Evolutionary conservation across 2,888 invertebrate species (phyloP).

Genomic region (Leptodirus hochenwartii): DNA sequence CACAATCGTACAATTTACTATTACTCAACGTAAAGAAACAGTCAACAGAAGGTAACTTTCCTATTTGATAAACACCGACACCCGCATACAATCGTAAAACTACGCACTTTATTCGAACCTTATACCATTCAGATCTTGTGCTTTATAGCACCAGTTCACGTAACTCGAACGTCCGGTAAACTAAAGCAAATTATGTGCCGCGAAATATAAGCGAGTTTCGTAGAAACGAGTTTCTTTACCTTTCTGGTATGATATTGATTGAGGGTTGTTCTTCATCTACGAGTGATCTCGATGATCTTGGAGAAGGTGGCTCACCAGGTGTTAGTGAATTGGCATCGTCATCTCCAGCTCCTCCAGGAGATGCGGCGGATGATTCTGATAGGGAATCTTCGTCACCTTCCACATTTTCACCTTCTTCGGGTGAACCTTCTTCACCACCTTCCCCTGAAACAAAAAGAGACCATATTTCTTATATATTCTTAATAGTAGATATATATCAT

Average conservation of each 20-base stretch:
- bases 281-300: conserved; percentile 22
- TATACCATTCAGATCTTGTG: too few relatives aligned
- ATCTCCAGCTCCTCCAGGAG: conserved; percentile 24
- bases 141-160: too few relatives aligned
- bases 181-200: conserved; percentile 3
- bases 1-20: too few relatives aligned
- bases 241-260: conserved; percentile 17
- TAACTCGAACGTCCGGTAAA: too few relatives aligned
- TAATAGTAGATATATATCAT: too few relatives aligned
- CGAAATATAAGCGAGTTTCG: conserved; percentile 7
- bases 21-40: too few relatives aligned
- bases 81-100: too few relatives aligned
- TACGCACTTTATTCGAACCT: too few relatives aligned
- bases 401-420: conserved; percentile 27
- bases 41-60: too few relatives aligned
- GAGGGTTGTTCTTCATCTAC: conserved; percentile 20
- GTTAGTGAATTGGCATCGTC: conserved; percentile 24
- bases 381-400: conserved; percentile 29
- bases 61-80: too few relatives aligned
- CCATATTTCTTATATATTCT: too few relatives aligned
- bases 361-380: conserved; percentile 25
- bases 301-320: conserved; percentile 23
- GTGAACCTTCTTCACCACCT: conserved; percentile 30
- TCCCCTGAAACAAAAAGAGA: conserved; percentile 34
- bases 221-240: too few relatives aligned